These are phyloP conservation scores for cattle (Bos taurus) DNA, from an alignment of 2,113 vertebrate genomes.

Conservation along the genomic window ARS-UCD2.0 NC_037338.1:67400001-67400500, in stretches of 20 bases:
- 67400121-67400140: background rate
- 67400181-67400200: background rate
- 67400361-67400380: background rate
- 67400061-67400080: background rate
- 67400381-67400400: background rate
- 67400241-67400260: background rate
- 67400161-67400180: background rate
- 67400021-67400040: background rate
- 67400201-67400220: background rate
- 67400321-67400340: background rate
- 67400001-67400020: background rate
- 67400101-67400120: background rate
- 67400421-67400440: background rate
- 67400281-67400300: background rate
- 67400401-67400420: background rate
- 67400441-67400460: background rate
- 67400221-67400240: background rate
- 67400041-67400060: background rate
- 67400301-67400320: background rate
- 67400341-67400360: background rate
- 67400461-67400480: background rate
- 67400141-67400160: background rate
- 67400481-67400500: background rate
- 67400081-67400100: background rate
- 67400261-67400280: background rate